Base-by-base conservation (phyloP, 2,113 vertebrate species). In the Porphyrio hochstetteri region DNA sequence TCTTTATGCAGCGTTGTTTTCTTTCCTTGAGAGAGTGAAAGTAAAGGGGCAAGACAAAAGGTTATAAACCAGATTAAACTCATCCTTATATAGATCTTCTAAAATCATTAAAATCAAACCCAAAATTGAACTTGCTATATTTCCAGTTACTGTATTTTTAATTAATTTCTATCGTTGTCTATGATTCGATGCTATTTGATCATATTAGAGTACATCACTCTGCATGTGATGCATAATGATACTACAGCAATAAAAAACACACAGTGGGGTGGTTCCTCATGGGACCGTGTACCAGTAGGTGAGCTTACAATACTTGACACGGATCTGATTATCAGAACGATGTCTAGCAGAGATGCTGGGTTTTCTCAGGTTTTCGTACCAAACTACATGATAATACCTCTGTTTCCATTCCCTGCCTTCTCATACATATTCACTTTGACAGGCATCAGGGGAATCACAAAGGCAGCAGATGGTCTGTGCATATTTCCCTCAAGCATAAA, bases 391-490 rank as follows among this genome's bases (percentile, higher is more conserved):
- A 40, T 63, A 72, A 55, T n/a, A 48, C 64, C 79, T 94, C 52
- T 46, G 52, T 71, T 61, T 91, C 57, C 55, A 3, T 93, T 85
- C 38, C 44, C 7, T 86, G 86, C 59, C 77, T 95, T 64, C 80
- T 88, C 61, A 11, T 42, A n/a, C 78, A 11, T 59, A 20, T 44
- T 42, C 17, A 2, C 91, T 92, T 85, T 98, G 97, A 97, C 96
- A 96, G 92, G 82, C 95, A 64, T 97, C 91, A 31, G 76, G 96
- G 96, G 96, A 97, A 82, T 96, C 95, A 82, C 91, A 52, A 33
- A 76, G 61, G 92, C 69, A 96, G 93, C 98, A 98, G 97, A 97
- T 97, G 98, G 97, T 97, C 82, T 90, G 52, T 88, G 97, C 81
- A 81, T 75, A 67, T 91, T 61, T 97, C 95, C 97, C 97, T 97